Percentiles rank a stretch among this genome's conserved stretches.
Evolutionary conservation across 2,888 invertebrate genomes (phyloP).

Genomic region (Cenopis cana): DNA sequence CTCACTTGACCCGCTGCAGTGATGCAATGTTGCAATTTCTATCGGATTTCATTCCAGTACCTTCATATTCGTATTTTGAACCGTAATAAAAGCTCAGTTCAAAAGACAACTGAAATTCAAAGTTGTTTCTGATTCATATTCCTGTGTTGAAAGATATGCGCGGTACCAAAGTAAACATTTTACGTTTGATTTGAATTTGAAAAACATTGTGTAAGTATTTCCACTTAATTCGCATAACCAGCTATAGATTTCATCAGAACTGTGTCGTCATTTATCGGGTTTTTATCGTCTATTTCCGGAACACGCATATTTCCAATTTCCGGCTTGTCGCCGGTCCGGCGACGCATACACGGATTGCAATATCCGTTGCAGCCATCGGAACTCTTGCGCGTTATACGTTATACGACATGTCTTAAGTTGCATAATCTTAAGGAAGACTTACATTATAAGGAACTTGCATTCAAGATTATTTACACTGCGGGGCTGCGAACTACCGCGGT

Average conservation of each 20-base stretch:
- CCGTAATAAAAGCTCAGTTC: neutral
- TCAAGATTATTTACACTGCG: too few relatives aligned
- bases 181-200: too few relatives aligned
- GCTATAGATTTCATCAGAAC: neutral
- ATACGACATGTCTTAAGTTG: neutral
- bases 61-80: too few relatives aligned
- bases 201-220: neutral
- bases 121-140: too few relatives aligned
- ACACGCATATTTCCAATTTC: slow-evolving; percentile 19
- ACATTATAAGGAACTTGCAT: too few relatives aligned
- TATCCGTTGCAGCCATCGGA: slow-evolving; percentile 11
- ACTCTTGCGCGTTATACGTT: neutral
- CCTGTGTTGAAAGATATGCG: too few relatives aligned
- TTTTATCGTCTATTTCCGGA: slow-evolving; percentile 10
- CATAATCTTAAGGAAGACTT: too few relatives aligned
- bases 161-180: too few relatives aligned
- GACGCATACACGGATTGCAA: slow-evolving; percentile 14
- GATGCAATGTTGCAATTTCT: slow-evolving; percentile 23
- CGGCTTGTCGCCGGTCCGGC: neutral
- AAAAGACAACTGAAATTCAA: neutral
- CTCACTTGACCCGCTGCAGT: slow-evolving; percentile 6
- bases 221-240: neutral
- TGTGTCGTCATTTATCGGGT: neutral
- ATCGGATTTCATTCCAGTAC: neutral
- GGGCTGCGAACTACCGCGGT: too few relatives aligned